Evolutionary conservation across 2,113 vertebrate species (phyloP).

Genomic region (Phrynosoma blainvillii): DNA sequence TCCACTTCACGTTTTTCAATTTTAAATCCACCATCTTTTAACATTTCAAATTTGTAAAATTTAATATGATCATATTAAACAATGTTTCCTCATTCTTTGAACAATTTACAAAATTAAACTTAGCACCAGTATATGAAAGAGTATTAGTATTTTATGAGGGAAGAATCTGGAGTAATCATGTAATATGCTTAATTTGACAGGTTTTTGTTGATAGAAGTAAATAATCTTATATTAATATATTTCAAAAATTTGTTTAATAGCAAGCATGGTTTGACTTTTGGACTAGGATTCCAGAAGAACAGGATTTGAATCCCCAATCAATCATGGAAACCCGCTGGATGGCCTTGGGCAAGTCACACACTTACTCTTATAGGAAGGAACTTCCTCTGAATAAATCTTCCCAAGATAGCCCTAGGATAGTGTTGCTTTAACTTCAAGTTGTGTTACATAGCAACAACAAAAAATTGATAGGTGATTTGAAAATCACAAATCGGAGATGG

Average conservation of each 20-base stretch:
- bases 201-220: background rate
- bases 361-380: too few species aligned
- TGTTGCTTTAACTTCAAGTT: too few species aligned
- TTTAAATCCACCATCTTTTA: background rate
- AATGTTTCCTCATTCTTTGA: background rate
- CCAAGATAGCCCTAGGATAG: too few species aligned
- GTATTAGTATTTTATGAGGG: background rate
- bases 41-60: background rate
- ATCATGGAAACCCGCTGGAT: too few species aligned
- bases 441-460: too few species aligned
- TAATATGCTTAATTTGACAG: background rate
- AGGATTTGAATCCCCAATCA: too few species aligned
- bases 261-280: too few species aligned
- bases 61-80: background rate
- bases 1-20: background rate
- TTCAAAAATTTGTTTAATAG: too few species aligned
- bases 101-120: background rate
- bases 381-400: too few species aligned
- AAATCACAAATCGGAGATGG: background rate
- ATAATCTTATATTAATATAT: background rate
- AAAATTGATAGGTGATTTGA: background rate
- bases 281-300: too few species aligned
- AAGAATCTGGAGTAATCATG: background rate
- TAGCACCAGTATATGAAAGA: background rate
- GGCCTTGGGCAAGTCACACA: too few species aligned